These are phyloP conservation scores for Mesocricetus auratus DNA, from an alignment of 2,113 vertebrate genomes.

Conservation along the genomic window DNA sequence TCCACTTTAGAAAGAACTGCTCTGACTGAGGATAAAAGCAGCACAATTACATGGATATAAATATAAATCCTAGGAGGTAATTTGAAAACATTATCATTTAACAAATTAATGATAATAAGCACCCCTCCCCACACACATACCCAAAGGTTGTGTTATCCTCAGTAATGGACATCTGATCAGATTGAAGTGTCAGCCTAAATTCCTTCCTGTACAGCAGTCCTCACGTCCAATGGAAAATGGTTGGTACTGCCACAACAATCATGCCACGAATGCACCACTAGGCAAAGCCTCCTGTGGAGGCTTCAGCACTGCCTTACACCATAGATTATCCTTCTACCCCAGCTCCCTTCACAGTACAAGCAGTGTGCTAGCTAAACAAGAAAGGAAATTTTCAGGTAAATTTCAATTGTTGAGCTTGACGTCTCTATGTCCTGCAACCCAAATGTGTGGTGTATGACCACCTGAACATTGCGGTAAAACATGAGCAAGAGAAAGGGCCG, in stretches of 20 bases:
- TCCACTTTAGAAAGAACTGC: not conserved
- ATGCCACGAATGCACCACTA: too few relatives aligned
- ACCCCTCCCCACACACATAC: rapidly evolving
- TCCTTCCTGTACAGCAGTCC: not conserved
- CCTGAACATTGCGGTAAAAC: not conserved
- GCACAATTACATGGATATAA: too few relatives aligned
- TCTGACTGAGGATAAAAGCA: not conserved
- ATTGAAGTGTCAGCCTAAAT: not conserved
- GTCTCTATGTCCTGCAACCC: not conserved
- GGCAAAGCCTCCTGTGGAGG: not conserved
- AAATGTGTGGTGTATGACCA: not conserved
- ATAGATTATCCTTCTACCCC: not conserved
- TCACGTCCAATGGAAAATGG: not conserved
- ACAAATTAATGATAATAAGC: not conserved
- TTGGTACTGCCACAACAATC: not conserved
- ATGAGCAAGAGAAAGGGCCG: not conserved
- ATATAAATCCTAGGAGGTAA: not conserved
- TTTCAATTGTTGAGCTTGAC: too few relatives aligned
- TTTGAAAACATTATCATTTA: not conserved
- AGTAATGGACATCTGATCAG: not conserved
- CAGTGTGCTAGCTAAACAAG: too few relatives aligned
- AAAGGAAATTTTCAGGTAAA: not conserved
- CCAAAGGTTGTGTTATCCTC: not conserved
- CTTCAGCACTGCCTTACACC: not conserved
- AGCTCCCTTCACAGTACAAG: not conserved